A percentile compares a stretch with the other conserved stretches of the same genome.
phyloP scores from a whole-genome alignment of 1,140 invertebrate species.

The Pygmarrhopalites habei region DNA sequence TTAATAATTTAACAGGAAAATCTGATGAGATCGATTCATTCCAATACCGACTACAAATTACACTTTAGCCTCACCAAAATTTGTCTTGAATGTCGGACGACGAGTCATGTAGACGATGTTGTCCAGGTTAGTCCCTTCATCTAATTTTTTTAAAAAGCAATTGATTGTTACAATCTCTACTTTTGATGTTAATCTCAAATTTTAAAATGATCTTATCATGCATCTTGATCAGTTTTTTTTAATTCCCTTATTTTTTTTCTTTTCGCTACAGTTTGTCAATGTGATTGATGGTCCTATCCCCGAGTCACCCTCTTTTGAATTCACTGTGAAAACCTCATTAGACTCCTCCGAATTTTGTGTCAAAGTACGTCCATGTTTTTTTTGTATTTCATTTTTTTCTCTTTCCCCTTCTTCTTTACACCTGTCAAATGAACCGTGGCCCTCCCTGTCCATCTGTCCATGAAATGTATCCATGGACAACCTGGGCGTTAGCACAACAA shows the following conservation, averaged over 20 bases:
- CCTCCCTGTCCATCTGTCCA: too few relatives aligned
- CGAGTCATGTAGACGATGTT: constrained; percentile 23
- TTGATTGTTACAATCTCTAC: too few relatives aligned
- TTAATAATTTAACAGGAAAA: constrained; percentile 10
- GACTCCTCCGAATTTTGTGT: constrained; percentile 37
- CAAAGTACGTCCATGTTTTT: constrained; percentile 26
- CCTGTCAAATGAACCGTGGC: too few relatives aligned
- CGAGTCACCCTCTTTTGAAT: constrained; percentile 36
- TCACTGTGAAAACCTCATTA: constrained; percentile 30
- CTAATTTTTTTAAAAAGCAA: too few relatives aligned
- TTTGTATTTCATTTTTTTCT: neutral
- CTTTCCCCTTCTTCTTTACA: neutral
- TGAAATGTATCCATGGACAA: too few relatives aligned
- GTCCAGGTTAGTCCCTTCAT: constrained; percentile 15
- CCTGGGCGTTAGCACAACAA: too few relatives aligned
- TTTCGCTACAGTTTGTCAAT: constrained; percentile 3
- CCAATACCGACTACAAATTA: neutral
- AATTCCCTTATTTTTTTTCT: too few relatives aligned
- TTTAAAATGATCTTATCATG: too few relatives aligned
- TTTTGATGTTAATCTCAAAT: too few relatives aligned
- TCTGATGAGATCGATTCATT: constrained; percentile 8
- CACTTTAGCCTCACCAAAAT: constrained; percentile 36
- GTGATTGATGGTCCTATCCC: neutral
- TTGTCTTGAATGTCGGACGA: constrained; percentile 34
- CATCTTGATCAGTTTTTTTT: too few relatives aligned